Evolutionary conservation across 1,140 invertebrate genomes (phyloP).

Genomic region (Drosophila kohkoa): DNA sequence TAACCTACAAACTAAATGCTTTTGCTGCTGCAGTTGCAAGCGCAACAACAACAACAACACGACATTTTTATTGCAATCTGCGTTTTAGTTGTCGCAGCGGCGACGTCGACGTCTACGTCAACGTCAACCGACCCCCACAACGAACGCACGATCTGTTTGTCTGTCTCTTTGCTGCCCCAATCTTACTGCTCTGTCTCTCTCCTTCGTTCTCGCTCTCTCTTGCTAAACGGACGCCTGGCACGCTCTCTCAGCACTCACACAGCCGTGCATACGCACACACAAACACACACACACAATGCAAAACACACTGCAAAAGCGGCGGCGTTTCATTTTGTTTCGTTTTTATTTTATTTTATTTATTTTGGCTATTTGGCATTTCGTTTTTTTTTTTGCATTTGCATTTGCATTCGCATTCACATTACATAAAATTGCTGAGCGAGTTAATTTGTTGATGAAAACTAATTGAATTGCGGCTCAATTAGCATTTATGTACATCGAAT

Average conservation of each 20-base stretch:
- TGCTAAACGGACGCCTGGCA: not conserved
- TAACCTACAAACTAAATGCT: slow-evolving; percentile 70
- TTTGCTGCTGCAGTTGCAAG: slow-evolving; percentile 30
- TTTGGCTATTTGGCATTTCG: slow-evolving; percentile 56
- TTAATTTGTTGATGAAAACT: slow-evolving; percentile 72
- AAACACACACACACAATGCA: slow-evolving; percentile 5
- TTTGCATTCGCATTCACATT: slow-evolving; percentile 71
- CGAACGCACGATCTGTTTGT: slow-evolving; percentile 53
- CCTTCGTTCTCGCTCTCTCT: slow-evolving; percentile 11
- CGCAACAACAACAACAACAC: slow-evolving; percentile 28
- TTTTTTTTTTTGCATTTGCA: slow-evolving; percentile 46
- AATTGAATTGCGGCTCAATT: slow-evolving; percentile 56
- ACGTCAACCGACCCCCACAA: slow-evolving; percentile 45
- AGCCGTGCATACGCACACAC: slow-evolving; percentile 3
- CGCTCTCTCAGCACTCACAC: slow-evolving; percentile 3
- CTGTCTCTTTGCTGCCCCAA: slow-evolving; percentile 24
- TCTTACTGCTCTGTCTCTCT: slow-evolving; percentile 23
- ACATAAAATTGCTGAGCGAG: slow-evolving; percentile 68
- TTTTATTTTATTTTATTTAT: slow-evolving; percentile 56
- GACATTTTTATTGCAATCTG: slow-evolving; percentile 56
- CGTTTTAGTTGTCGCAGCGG: slow-evolving; percentile 47
- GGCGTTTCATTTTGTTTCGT: slow-evolving; percentile 49
- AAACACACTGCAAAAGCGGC: slow-evolving; percentile 32
- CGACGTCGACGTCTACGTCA: slow-evolving; percentile 21
- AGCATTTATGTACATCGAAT: slow-evolving; percentile 40